Percentiles rank a stretch among this genome's conserved stretches.
Evolutionary conservation across 2,888 invertebrate genomes (phyloP).

Genomic region (Cylindroiulus punctatus): DNA sequence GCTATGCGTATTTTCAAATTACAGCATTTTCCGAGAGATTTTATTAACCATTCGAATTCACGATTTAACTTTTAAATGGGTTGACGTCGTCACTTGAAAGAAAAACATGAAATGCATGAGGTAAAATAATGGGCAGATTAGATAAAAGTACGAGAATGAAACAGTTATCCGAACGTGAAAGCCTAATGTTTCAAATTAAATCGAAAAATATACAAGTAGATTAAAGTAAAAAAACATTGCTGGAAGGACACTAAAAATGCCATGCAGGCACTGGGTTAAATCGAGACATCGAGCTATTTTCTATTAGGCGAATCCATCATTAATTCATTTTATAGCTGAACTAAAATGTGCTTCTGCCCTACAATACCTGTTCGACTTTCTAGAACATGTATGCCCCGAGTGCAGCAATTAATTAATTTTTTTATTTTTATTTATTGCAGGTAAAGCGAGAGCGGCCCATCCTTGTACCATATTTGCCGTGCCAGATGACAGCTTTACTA

Average conservation of each 20-base stretch:
- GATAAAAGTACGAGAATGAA: not conserved
- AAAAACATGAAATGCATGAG: constrained; percentile 25
- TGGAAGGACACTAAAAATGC: not conserved
- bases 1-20: not conserved
- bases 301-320: not conserved
- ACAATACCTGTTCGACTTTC: constrained; percentile 43
- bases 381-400: not conserved
- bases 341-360: not conserved
- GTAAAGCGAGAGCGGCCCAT: constrained; percentile 45
- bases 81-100: constrained; percentile 5
- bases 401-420: constrained; percentile 28
- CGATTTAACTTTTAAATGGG: not conserved
- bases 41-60: not conserved
- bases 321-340: constrained; percentile 1
- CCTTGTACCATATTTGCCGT: constrained; percentile 55
- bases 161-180: not conserved
- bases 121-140: not conserved
- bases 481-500: constrained; percentile 52
- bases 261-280: not conserved
- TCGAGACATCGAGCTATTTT: not conserved
- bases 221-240: not conserved
- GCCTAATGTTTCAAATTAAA: not conserved
- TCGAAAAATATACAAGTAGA: not conserved
- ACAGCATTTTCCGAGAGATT: not conserved
- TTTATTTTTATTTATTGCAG: constrained; percentile 35